Evolutionary conservation across 2,113 vertebrate genomes (phyloP).

Genomic region (Bos javanicus): DNA sequence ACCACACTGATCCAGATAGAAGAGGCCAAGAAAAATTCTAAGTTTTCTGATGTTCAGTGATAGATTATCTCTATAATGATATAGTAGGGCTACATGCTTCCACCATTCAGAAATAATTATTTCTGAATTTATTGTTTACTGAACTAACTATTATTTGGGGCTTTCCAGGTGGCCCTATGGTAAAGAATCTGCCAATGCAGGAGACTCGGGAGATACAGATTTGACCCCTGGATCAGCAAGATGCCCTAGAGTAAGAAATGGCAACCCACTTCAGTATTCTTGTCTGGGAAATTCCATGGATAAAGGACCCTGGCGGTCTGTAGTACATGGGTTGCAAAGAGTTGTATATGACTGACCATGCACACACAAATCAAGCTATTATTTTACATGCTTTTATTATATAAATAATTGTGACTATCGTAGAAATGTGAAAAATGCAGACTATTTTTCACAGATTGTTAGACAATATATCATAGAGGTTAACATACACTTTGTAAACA

Average conservation of each 20-base stretch:
- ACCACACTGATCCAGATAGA: not conserved
- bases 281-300: not conserved
- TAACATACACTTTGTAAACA: not conserved
- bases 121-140: not conserved
- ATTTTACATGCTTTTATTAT: not conserved
- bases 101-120: not conserved
- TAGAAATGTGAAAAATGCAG: not conserved
- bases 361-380: not conserved
- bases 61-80: not conserved
- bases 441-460: not conserved
- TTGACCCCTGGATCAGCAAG: not conserved
- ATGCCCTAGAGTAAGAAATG: not conserved
- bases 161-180: not conserved
- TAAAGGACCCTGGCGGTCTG: not conserved
- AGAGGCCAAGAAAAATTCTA: not conserved
- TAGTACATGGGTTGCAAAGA: not conserved
- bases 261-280: not conserved
- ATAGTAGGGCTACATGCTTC: not conserved
- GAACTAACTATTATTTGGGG: not conserved
- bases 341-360: not conserved
- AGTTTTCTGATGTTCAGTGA: not conserved
- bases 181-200: not conserved
- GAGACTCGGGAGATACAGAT: not conserved
- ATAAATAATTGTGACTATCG: not conserved
- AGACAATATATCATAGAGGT: not conserved